Percentiles rank a stretch among this genome's conserved stretches.
Conservation (phyloP, 2,888 invertebrate species). For the Heliconius ismenius region DNA sequence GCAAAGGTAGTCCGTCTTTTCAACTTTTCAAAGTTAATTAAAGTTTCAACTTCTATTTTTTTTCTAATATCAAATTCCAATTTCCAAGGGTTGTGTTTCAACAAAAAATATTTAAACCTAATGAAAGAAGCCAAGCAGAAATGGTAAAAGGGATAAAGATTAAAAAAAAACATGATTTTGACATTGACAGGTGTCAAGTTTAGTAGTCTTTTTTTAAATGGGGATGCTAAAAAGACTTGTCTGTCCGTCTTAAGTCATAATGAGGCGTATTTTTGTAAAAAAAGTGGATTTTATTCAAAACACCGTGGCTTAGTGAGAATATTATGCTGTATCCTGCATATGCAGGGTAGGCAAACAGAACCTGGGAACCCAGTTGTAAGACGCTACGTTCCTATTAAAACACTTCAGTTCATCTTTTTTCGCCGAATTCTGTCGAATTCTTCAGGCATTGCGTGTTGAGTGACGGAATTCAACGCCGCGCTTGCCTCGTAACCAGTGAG, state of each 20-base stretch:
- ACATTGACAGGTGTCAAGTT: conserved; percentile 27
- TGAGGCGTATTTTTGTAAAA: not conserved
- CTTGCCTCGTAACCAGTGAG: too few species aligned
- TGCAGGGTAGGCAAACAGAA: too few species aligned
- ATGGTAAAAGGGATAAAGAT: conserved; percentile 22
- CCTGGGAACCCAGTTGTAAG: too few species aligned
- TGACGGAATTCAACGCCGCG: too few species aligned
- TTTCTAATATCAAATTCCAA: conserved; percentile 24
- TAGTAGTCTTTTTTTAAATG: not conserved
- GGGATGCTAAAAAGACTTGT: conserved; percentile 8
- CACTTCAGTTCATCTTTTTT: too few species aligned
- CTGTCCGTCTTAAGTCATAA: not conserved
- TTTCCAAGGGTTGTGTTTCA: conserved; percentile 34
- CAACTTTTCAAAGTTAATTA: conserved; percentile 7
- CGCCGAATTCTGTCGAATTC: too few species aligned
- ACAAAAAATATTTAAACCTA: conserved; percentile 37
- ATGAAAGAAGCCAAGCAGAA: conserved; percentile 28
- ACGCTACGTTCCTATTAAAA: too few species aligned
- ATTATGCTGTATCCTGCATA: not conserved
- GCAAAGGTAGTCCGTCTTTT: too few species aligned
- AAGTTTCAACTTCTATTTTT: conserved; percentile 4
- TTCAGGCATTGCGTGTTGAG: too few species aligned
- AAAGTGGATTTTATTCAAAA: not conserved
- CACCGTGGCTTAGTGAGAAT: not conserved
- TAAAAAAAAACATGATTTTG: conserved; percentile 13